A percentile compares a stretch with the other conserved stretches of the same genome.
These are phyloP conservation scores for Rousettus madagascariensis DNA, from an alignment of 2,797 vertebrate species.

Conservation along the genomic window DNA sequence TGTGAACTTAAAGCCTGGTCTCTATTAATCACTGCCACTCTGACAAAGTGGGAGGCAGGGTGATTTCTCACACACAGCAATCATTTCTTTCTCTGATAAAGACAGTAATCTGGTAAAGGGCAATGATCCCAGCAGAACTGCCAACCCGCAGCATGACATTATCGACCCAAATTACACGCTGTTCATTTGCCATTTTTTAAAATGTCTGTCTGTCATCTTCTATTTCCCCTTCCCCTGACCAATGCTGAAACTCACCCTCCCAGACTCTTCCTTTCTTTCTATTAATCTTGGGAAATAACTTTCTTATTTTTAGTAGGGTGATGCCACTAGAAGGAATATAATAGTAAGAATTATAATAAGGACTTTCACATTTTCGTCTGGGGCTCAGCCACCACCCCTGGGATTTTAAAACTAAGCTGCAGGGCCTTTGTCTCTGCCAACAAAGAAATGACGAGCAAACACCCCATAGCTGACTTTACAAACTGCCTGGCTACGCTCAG, in stretches of 20 bases:
- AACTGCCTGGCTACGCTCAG: background rate
- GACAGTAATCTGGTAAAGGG: slow-evolving; percentile 62
- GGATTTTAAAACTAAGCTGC: slow-evolving; percentile 37
- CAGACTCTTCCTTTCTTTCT: slow-evolving; percentile 17
- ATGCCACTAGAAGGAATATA: background rate
- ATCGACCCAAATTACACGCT: slow-evolving; percentile 64
- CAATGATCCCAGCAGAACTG: slow-evolving; percentile 66
- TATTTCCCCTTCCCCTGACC: background rate
- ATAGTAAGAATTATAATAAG: background rate
- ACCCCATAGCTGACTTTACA: background rate
- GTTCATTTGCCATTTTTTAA: slow-evolving; percentile 72
- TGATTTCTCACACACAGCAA: slow-evolving; percentile 42
- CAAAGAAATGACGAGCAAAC: background rate
- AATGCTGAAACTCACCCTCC: background rate
- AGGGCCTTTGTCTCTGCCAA: slow-evolving; percentile 37
- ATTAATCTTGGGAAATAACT: slow-evolving; percentile 61
- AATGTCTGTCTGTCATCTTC: slow-evolving; percentile 6
- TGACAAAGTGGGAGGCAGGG: background rate
- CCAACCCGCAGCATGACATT: slow-evolving; percentile 58
- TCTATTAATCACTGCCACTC: slow-evolving; percentile 27
- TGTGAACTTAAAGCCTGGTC: background rate
- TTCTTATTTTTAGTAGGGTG: slow-evolving; percentile 43
- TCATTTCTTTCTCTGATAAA: slow-evolving; percentile 65
- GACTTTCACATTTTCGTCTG: slow-evolving; percentile 47
- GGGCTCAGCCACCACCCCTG: background rate